phyloP scores from a whole-genome alignment of 2,797 vertebrate species.

The Rallus crepitans region DNA sequence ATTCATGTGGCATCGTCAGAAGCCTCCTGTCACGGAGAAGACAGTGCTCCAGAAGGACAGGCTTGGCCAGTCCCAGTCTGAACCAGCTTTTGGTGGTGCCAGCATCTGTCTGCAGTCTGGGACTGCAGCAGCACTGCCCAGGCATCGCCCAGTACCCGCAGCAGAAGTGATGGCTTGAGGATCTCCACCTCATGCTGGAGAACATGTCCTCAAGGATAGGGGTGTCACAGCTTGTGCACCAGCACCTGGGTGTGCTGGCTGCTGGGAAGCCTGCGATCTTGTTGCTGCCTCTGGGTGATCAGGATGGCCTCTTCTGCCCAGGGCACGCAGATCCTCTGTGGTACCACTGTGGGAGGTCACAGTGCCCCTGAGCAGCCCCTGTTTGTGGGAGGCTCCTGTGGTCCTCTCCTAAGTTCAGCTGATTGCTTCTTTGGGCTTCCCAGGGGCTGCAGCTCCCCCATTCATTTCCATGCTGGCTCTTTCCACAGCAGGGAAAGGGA shows the following conservation, averaged over 20 bases:
- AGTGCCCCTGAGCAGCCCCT: not conserved
- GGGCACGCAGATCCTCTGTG: accelerated
- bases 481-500: not conserved
- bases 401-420: not conserved
- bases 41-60: not conserved
- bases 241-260: not conserved
- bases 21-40: not conserved
- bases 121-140: not conserved
- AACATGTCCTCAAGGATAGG: not conserved
- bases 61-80: not conserved
- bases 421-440: not conserved
- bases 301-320: not conserved
- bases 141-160: not conserved
- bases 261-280: not conserved
- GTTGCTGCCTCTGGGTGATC: not conserved
- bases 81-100: accelerated
- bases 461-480: not conserved
- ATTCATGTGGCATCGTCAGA: not conserved
- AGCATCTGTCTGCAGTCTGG: not conserved
- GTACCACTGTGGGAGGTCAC: too few species aligned
- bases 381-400: not conserved
- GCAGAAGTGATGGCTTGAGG: not conserved
- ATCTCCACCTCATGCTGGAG: not conserved
- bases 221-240: not conserved
- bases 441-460: not conserved